A percentile compares a stretch with the other conserved stretches of the same genome.
These are phyloP conservation scores for Eptatretus burgeri DNA, from an alignment of 2,113 vertebrate species.

Conservation along the genomic window DNA sequence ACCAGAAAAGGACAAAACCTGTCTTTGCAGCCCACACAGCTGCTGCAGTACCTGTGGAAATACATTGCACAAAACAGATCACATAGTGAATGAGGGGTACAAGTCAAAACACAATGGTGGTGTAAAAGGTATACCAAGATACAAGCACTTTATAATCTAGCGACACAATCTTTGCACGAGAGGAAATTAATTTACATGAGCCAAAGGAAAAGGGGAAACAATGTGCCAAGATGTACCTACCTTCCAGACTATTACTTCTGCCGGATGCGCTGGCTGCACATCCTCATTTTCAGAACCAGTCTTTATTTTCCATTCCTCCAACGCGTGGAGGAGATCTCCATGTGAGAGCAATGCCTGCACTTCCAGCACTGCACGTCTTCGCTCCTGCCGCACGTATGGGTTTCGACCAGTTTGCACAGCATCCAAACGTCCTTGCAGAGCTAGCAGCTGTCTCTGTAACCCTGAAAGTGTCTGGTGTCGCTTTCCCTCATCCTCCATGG, in stretches of 20 bases:
- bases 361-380: slow-evolving; percentile 57
- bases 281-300: background rate
- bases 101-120: background rate
- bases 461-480: background rate
- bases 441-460: slow-evolving; percentile 22
- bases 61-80: background rate
- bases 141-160: background rate
- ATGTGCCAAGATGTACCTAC: background rate
- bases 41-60: slow-evolving; percentile 24
- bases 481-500: background rate
- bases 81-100: background rate
- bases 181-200: background rate
- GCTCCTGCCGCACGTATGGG: slow-evolving; percentile 74
- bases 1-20: slow-evolving; percentile 59
- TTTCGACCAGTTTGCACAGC: slow-evolving; percentile 58
- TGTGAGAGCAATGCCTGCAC: slow-evolving; percentile 58
- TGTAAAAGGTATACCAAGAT: background rate
- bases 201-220: background rate
- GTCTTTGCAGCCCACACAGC: slow-evolving; percentile 52
- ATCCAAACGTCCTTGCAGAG: slow-evolving; percentile 45
- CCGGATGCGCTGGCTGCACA: background rate
- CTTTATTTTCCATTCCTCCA: slow-evolving; percentile 12
- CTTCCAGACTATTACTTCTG: background rate
- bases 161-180: background rate
- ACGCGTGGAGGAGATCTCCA: slow-evolving; percentile 15